Percentiles rank a stretch among this genome's conserved stretches.
These are phyloP conservation scores for Euphydryas editha DNA, from an alignment of 2,888 invertebrate genomes.

Conservation along the genomic window DNA sequence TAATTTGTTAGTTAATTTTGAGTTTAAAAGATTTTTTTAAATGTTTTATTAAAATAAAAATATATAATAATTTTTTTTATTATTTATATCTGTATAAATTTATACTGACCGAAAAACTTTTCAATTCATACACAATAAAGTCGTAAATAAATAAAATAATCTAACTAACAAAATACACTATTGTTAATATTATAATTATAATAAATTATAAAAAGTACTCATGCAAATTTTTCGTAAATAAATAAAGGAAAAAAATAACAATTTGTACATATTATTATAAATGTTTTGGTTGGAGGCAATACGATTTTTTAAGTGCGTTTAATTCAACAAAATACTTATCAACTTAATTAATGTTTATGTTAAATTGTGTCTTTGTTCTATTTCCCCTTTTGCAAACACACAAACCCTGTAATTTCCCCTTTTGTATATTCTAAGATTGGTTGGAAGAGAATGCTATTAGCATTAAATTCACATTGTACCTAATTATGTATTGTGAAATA, in stretches of 20 bases:
- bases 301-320: no score
- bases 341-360: no score
- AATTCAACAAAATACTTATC: no score
- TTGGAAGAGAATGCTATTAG: no score
- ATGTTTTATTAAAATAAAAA: not conserved
- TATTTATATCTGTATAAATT: not conserved
- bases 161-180: not conserved
- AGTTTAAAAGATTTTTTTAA: no score
- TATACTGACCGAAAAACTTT: not conserved
- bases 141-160: not conserved
- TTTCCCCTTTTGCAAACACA: no score
- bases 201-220: not conserved
- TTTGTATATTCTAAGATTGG: no score
- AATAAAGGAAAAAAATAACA: not conserved
- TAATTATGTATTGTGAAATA: no score
- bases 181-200: not conserved
- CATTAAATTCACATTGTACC: no score
- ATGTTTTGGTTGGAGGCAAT: slow-evolving; percentile 1
- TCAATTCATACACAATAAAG: not conserved
- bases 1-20: no score
- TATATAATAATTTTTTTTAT: not conserved
- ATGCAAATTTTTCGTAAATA: not conserved
- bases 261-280: not conserved
- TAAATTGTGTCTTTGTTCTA: no score
- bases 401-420: no score